Evolutionary conservation across 2,888 invertebrate genomes (phyloP), one percentile per base, ranked within the genome.

Genomic region (Dasysyrphus tricinctus): DNA sequence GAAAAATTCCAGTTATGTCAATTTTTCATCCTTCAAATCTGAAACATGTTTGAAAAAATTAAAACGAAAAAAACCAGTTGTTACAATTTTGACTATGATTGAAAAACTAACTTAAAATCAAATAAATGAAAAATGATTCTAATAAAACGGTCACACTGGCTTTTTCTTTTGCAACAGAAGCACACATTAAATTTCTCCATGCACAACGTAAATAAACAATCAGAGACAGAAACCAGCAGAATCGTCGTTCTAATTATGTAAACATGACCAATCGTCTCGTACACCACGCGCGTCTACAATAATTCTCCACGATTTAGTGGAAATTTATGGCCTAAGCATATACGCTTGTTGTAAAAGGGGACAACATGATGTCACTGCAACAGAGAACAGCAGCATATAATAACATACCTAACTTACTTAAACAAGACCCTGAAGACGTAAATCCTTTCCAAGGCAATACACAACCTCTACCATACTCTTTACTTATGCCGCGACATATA

Each of bases 211-310:
- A 76, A 61, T 67, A 83, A 83, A 83, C 65, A 78, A 73, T 49
- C 57, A 56, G 39, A 42, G 24, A 29, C 54, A 42, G 54, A 32
- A 47, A 57, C 65, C 29, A 49, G 37, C 74, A 70, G 5, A 37
- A 56, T 51, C 49, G 70, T 70, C 70, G 70, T 79, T 57, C 84
- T 84, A 76, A 83, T 83, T 83, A 75, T 79, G 79, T 76, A 80
- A 84, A 76, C 84, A 84, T 84, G 72, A 72, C 84, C 80, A 84
- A 76, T 59, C 70, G 56, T 57, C 69, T 54, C 37, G 44, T 42
- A 32, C 32, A 57, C 61, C 76, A 84, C 57, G 75, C 57, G 75
- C 74, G 79, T 49, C 69, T 51, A 47, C 73, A 59, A 61, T 77
- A 39, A 69, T 29, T 32, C 34, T 37, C 56, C 54, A 59, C 69